phyloP scores from a whole-genome alignment of 1,140 invertebrate genomes.

The Drosophila nebulosa region DNA sequence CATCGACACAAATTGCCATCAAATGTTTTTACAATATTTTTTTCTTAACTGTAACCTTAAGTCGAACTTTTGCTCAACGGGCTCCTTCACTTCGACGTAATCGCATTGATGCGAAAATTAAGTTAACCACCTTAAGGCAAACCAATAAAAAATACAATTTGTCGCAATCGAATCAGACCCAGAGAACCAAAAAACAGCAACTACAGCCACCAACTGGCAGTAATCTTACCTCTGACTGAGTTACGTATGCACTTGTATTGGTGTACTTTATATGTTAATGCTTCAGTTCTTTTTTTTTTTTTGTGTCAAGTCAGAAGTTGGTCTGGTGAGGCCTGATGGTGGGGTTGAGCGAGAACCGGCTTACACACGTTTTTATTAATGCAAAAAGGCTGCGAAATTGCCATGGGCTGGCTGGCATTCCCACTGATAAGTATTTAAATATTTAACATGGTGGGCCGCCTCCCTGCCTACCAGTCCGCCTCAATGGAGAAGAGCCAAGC shows the following conservation, averaged over 20 bases:
- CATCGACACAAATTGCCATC: neutral
- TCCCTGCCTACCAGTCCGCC: neutral
- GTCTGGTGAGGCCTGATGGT: neutral
- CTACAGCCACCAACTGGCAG: neutral
- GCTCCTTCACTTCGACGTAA: neutral
- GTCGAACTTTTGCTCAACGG: neutral
- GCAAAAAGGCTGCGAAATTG: constrained; percentile 8
- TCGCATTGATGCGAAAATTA: neutral
- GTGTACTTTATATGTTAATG: neutral
- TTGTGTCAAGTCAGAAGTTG: neutral
- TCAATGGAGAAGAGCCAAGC: neutral
- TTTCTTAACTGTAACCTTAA: neutral
- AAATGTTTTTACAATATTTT: neutral
- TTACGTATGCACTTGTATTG: neutral
- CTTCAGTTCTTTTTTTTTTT: neutral
- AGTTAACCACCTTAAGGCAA: neutral
- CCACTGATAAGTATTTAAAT: constrained; percentile 54
- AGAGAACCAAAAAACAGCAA: neutral
- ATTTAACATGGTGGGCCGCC: constrained; percentile 39
- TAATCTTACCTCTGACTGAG: neutral
- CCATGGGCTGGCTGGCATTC: constrained; percentile 11
- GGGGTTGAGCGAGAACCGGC: neutral
- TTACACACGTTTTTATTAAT: constrained; percentile 10
- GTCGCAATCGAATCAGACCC: neutral
- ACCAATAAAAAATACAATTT: neutral